phyloP scores from a whole-genome alignment of 1,140 invertebrate genomes.

The Ditylenchus dipsaci region DNA sequence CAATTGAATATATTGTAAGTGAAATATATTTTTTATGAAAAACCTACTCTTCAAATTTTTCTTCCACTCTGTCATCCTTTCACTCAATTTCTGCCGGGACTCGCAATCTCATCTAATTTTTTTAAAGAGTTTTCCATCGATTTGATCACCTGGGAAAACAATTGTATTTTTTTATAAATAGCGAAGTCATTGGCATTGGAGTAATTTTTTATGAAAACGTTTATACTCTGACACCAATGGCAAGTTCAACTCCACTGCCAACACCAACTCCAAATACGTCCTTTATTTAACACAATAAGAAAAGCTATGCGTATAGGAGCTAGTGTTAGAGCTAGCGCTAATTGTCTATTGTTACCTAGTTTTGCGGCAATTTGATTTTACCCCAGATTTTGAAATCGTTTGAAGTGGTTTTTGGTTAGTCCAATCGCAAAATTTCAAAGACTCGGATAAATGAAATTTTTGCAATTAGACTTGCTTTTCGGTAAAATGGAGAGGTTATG shows the following conservation, averaged over 20 bases:
- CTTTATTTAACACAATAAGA: not conserved
- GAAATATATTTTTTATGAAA: too few species aligned
- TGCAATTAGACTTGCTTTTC: too few species aligned
- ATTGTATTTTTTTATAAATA: conserved; percentile 5
- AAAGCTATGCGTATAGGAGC: not conserved
- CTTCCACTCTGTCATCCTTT: not conserved
- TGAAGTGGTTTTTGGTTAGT: too few species aligned
- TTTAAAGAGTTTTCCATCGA: conserved; percentile 54
- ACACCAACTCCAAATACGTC: conserved; percentile 2
- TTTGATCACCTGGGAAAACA: conserved; percentile 27
- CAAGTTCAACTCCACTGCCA: not conserved
- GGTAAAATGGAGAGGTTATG: too few species aligned
- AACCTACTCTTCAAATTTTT: not conserved
- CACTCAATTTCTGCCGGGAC: conserved; percentile 59
- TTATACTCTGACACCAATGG: not conserved
- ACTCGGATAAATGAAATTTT: too few species aligned
- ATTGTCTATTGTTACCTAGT: too few species aligned
- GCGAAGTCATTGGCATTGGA: not conserved
- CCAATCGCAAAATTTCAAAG: too few species aligned
- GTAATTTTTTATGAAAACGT: not conserved
- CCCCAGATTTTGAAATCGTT: too few species aligned
- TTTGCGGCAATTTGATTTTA: too few species aligned
- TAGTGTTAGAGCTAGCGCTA: not conserved
- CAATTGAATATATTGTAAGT: too few species aligned
- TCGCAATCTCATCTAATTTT: conserved; percentile 65